Evolutionary conservation across 1,140 invertebrate species (phyloP), one percentile per base, ranked within the genome.

Genomic region (Hylaeus volcanicus): DNA sequence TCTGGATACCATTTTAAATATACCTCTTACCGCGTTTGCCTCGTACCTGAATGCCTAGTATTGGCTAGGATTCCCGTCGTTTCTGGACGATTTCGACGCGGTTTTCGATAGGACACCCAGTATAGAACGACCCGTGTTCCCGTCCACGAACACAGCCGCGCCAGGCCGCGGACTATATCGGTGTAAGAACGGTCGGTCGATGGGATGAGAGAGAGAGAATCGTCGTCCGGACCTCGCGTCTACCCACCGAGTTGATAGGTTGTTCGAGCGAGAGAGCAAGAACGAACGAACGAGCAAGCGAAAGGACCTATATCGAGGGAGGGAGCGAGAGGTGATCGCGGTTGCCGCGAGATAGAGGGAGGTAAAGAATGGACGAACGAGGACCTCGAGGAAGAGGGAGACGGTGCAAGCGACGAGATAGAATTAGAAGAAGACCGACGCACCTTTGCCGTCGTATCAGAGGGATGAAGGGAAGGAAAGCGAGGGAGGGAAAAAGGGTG

Each of bases 171-270:
- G 88, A 89, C 89, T 88, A 88, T 91, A 92, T 92, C 91, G 89
- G 91, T 92, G 92, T 92, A 93, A 91, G 92, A 92, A 92, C 92
- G 90, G 88, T 88, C 90, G 89, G 87, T 89, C 89, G 90, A 92
- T 93, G 91, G 92, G 91, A 92, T 92, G 92, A 91, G 92, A 90
- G 86, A 88, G 86, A 88, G 92, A 90, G 92, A 93, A 92, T 91
- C 88, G 87, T 83, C 89, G 91, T 92, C 93, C 93, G 91, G 90
- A 89, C 80, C 89, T 86, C 48, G 83, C 92, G 93, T 93, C 91
- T 91, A 93, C 89, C 92, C 89, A 88, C 93, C 91, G 92, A 93
- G 93, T 93, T 93, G 93, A 93, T 93, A 93, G 93, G 92, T 93
- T 93, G 92, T 93, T 92, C 90, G 90, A 90, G 90, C 82, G 89